Evolutionary conservation across 53 echinoderm and acorn worm genomes (phyloP).

Genomic region (Echinarachnius parma): DNA sequence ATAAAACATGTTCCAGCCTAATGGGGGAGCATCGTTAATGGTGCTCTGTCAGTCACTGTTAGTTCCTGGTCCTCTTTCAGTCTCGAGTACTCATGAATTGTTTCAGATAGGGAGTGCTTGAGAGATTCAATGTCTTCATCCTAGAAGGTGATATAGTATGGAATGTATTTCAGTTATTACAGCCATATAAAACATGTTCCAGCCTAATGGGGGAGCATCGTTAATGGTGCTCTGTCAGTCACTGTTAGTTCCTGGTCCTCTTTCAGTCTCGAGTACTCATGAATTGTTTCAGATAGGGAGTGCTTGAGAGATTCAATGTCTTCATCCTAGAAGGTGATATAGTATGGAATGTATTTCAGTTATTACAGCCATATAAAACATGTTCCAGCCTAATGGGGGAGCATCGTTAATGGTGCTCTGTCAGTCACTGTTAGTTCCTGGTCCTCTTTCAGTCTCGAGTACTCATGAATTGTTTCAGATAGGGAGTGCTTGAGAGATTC

Average conservation of each 20-base stretch:
- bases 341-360: no score
- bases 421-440: no score
- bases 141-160: conserved; percentile 7
- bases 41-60: conserved; percentile 52
- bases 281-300: conserved; percentile 56
- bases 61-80: conserved; percentile 56
- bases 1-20: conserved; percentile 57
- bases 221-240: conserved; percentile 60
- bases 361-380: no score
- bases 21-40: conserved; percentile 45
- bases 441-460: no score
- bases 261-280: conserved; percentile 52
- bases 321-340: conserved; percentile 34
- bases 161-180: no score
- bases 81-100: conserved; percentile 54
- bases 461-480: no score
- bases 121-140: conserved; percentile 65
- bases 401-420: no score
- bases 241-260: conserved; percentile 56
- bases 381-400: no score
- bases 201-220: conserved; percentile 44
- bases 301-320: conserved; percentile 73
- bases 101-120: conserved; percentile 65
- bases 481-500: no score
- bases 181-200: no score